Evolutionary conservation across 2,113 vertebrate species (phyloP), one percentile per base, ranked within the genome.

Genomic region (Hemiscyllium ocellatum): DNA sequence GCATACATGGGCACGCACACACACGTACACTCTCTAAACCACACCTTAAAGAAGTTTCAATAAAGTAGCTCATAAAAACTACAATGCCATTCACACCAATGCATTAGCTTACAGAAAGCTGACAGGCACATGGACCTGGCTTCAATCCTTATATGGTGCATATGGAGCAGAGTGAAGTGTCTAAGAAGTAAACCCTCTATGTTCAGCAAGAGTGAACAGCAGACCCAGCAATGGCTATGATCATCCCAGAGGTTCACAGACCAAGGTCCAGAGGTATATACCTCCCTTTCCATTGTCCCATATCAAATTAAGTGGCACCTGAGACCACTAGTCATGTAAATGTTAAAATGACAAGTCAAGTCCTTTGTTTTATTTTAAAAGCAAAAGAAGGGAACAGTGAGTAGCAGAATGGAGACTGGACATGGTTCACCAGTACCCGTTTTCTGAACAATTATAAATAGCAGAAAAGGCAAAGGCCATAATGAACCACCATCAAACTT

Each of bases 391-490:
- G 72, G 6, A 83, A 83, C 37, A 42, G 37, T 22, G 15, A 42
- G 17, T 83, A 19, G 78, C 76, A 22, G 80, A 83, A 83, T 15
- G 37, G 37, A 22, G 37, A 83, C 42, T 20, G 80, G 80, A 20
- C 78, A 47, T 42, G 37, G 37, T 83, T 42, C 78, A 83, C n/a
- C n/a, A 83, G 78, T 37, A 17, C 78, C 78, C 15, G 17, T 83
- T 37, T 83, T 83, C 78, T 17, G 33, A 83, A 83, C n/a, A 65
- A n/a, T 69, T n/a, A 33, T 89, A 17, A 8, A 87, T 87, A 65
- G 85, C 65, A 47, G 47, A 95, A 90, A 96, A 95, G 50, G 96
- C 96, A 93, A 96, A 96, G 78, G 85, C 96, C 87, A 66, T 10
- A 95, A 7, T 95, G 96, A 80, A 89, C 61, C 42, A 86, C 61